Base-by-base conservation (phyloP, 2,113 vertebrate genomes). In the Colinus virginianus region DNA sequence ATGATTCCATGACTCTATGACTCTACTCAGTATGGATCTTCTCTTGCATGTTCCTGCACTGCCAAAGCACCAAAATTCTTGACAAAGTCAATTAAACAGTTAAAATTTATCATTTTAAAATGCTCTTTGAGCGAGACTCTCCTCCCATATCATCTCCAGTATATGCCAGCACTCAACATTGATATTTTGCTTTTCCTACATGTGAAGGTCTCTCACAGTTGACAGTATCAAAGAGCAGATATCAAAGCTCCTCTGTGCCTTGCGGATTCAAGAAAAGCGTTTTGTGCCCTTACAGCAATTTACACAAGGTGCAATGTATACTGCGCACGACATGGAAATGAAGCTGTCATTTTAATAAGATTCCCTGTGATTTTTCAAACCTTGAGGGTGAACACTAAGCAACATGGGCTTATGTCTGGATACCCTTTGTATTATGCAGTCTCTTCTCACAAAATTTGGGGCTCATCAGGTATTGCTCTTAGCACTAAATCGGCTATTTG, bases 161-260 rank as follows among this genome's bases (percentile, higher is more conserved):
- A 26, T 20, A 38, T 64, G 43, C 48, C 88, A 78, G 45, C 36
- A 68, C 18, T 62, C 61, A 56, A 49, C 58, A 69, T 2, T 61
- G 66, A 84, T 76, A 38, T 69, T 90, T 93, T 66, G 58, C 74
- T 20, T 72, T 88, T 88, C 58, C 49, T 78, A 7, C n/a, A 21
- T 11, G 23, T 49, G 78, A 94, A 84, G 80, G 64, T 59, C 53
- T 58, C 53, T 91, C 62, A 69, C 2, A 1, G 45, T 4, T 82
- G 84, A 82, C 80, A 66, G 70, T 69, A 96, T 90, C 94, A 90
- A 96, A 96, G 88, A 88, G 49, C 53, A 78, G n/a, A 82, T 92
- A 94, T 90, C 90, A 95, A 96, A 92, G 84, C 74, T 90, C 66
- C 69, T 51, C 46, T 13, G 36, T 89, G 80, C 75, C 75, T 85